Evolutionary conservation across 2,797 vertebrate species (phyloP).

Genomic region (Nannoperca australis): DNA sequence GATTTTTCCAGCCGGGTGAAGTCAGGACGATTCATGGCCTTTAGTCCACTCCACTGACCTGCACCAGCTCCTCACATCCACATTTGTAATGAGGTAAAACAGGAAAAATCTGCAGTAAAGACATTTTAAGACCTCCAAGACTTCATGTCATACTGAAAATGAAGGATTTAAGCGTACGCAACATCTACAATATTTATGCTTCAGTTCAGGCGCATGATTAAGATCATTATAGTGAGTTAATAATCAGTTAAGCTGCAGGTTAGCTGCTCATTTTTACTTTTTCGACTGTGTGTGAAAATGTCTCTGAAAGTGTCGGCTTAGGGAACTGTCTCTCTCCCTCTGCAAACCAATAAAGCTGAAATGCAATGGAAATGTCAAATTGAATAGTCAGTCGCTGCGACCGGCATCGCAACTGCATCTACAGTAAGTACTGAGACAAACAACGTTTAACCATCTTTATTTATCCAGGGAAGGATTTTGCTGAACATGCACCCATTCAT

Average conservation of each 20-base stretch:
- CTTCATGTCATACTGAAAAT: neutral
- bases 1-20: constrained; percentile 14
- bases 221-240: too few species aligned
- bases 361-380: constrained; percentile 63
- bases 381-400: constrained; percentile 38
- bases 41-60: neutral
- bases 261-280: constrained; percentile 26
- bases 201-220: neutral
- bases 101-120: neutral
- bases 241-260: neutral
- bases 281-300: constrained; percentile 19
- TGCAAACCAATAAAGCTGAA: constrained; percentile 49
- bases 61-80: constrained; percentile 7
- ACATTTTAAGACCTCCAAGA: neutral
- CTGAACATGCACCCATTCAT: constrained; percentile 59
- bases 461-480: constrained; percentile 60
- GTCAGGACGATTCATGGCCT: constrained; percentile 1
- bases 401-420: constrained; percentile 5
- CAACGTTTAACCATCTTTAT: constrained; percentile 64
- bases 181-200: neutral
- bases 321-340: constrained; percentile 32
- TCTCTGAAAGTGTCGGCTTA: constrained; percentile 24
- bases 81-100: neutral
- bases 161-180: neutral
- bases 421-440: constrained; percentile 54